Evolutionary conservation across 2,113 vertebrate species (phyloP).

Genomic region (Bos javanicus): DNA sequence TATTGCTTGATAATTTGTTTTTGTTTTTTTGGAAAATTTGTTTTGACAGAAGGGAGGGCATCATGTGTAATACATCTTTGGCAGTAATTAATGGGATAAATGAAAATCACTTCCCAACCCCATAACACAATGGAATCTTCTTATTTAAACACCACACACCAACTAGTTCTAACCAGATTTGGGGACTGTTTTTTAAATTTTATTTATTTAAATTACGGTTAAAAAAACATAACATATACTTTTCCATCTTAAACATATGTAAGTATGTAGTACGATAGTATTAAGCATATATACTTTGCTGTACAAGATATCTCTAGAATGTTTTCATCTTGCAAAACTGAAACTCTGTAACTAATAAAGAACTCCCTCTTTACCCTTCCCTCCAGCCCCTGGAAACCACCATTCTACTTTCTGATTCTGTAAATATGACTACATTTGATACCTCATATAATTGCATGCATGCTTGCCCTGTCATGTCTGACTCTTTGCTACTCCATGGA

Average conservation of each 20-base stretch:
- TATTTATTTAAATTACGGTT: background rate
- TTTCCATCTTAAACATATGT: background rate
- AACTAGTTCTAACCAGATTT: background rate
- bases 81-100: background rate
- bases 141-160: background rate
- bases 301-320: background rate
- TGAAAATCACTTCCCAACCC: background rate
- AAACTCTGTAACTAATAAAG: background rate
- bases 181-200: background rate
- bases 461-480: background rate
- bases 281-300: background rate
- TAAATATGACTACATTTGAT: background rate
- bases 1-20: background rate
- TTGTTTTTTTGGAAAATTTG: background rate
- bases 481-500: background rate
- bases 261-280: background rate
- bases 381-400: background rate
- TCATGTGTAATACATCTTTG: background rate
- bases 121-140: background rate
- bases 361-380: background rate
- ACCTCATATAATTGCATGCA: background rate
- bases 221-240: background rate
- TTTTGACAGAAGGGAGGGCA: background rate
- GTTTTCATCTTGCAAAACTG: background rate
- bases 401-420: background rate